Evolutionary conservation across 2,888 invertebrate species (phyloP).

Genomic region (Pandemis cinnamomeana): DNA sequence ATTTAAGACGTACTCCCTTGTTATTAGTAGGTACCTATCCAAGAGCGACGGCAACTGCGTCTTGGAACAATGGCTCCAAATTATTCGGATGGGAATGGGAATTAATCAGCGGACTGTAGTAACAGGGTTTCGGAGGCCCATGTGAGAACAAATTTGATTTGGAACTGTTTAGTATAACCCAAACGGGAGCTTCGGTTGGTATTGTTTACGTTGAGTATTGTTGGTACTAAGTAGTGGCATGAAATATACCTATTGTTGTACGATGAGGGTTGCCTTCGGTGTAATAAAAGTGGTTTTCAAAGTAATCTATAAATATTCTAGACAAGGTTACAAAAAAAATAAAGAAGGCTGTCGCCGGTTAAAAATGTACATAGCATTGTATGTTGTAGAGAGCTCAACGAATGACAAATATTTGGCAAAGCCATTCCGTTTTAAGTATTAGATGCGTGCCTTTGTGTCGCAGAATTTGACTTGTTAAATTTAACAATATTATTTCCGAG

Average conservation of each 20-base stretch:
- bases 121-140: conserved; percentile 30
- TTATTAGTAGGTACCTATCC: conserved; percentile 30
- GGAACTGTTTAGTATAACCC: conserved; percentile 12
- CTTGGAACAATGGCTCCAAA: conserved; percentile 54
- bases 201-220: neutral
- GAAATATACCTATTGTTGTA: neutral
- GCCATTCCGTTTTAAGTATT: neutral
- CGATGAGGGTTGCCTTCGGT: neutral
- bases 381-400: neutral
- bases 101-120: conserved; percentile 54
- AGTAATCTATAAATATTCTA: neutral
- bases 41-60: conserved; percentile 46
- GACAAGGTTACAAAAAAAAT: neutral
- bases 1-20: conserved; percentile 24
- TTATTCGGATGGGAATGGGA: conserved; percentile 61
- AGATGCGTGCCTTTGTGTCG: neutral
- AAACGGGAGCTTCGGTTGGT: neutral
- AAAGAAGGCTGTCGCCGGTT: neutral
- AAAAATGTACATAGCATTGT: neutral
- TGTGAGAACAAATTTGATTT: conserved; percentile 32
- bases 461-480: neutral
- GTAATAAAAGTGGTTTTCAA: neutral
- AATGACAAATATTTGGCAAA: neutral
- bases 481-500: neutral
- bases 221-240: neutral